phyloP scores from a whole-genome alignment of 1,140 invertebrate species.

The Pogonomyrmex barbatus region DNA sequence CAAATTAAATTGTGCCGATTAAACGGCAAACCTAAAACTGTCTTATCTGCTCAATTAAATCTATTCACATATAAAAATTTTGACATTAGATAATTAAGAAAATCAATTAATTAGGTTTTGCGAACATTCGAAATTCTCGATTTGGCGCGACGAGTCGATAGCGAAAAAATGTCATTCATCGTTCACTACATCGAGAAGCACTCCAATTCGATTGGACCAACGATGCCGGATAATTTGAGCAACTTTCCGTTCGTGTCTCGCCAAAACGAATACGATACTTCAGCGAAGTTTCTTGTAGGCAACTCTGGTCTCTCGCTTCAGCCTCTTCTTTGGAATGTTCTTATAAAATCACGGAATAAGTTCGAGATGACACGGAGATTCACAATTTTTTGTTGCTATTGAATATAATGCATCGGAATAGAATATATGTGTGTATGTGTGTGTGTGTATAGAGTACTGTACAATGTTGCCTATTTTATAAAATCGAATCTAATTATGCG shows the following conservation, averaged over 20 bases:
- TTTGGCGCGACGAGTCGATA: background rate
- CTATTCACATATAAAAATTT: background rate
- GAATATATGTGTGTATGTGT: too few relatives aligned
- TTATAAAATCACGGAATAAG: constrained; percentile 49
- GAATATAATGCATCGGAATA: background rate
- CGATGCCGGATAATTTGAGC: constrained; percentile 63
- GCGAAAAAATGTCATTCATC: constrained; percentile 48
- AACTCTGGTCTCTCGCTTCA: constrained; percentile 13
- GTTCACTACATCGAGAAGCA: constrained; percentile 70
- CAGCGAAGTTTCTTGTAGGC: constrained; percentile 15
- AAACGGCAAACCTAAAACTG: background rate
- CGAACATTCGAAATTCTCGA: constrained; percentile 10
- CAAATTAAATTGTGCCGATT: background rate
- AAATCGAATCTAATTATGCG: background rate
- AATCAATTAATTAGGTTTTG: constrained; percentile 66
- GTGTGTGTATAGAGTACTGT: too few relatives aligned
- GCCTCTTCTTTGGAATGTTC: background rate
- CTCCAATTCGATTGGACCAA: constrained; percentile 70
- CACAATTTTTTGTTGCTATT: background rate
- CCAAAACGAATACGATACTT: constrained; percentile 42
- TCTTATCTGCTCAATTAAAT: background rate
- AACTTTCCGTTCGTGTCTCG: constrained; percentile 66
- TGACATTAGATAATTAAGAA: background rate
- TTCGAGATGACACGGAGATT: background rate
- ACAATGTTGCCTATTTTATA: background rate